phyloP scores from a whole-genome alignment of 2,113 vertebrate species.

The Xenopus borealis region DNA sequence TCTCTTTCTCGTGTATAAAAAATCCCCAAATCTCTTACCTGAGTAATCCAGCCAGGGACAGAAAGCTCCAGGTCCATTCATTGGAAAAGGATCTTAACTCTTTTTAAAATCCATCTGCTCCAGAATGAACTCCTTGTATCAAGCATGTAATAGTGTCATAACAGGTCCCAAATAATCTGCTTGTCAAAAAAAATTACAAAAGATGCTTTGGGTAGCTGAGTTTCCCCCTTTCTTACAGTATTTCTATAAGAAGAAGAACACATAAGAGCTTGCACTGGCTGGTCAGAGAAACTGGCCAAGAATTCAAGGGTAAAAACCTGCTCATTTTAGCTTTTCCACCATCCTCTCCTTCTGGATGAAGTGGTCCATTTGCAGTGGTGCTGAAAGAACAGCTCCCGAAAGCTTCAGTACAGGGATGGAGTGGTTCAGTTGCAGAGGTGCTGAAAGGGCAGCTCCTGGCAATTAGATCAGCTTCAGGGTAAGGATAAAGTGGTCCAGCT shows the following conservation, averaged over 20 bases:
- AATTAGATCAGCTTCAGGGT: conserved; percentile 57
- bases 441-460: conserved; percentile 11
- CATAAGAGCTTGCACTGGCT: conserved; percentile 57
- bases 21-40: conserved; percentile 76
- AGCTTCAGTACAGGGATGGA: too few species aligned
- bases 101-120: conserved; percentile 88
- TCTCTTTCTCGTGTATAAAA: not conserved
- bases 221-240: too few species aligned
- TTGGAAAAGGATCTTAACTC: conserved; percentile 80
- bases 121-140: conserved; percentile 27
- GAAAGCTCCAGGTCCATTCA: conserved; percentile 75
- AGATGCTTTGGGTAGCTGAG: too few species aligned
- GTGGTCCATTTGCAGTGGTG: conserved; percentile 63
- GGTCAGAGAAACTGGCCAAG: conserved; percentile 74
- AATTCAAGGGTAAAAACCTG: conserved; percentile 72
- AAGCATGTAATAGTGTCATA: too few species aligned
- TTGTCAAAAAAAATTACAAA: too few species aligned
- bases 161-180: too few species aligned
- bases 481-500: too few species aligned
- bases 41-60: conserved; percentile 80
- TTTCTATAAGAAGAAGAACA: conserved; percentile 69
- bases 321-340: conserved; percentile 79
- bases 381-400: conserved; percentile 55
- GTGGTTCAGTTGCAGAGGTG: too few species aligned
- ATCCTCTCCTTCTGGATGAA: conserved; percentile 63